phyloP scores from a whole-genome alignment of 2,797 vertebrate species.

The Atherinosoma microstoma region DNA sequence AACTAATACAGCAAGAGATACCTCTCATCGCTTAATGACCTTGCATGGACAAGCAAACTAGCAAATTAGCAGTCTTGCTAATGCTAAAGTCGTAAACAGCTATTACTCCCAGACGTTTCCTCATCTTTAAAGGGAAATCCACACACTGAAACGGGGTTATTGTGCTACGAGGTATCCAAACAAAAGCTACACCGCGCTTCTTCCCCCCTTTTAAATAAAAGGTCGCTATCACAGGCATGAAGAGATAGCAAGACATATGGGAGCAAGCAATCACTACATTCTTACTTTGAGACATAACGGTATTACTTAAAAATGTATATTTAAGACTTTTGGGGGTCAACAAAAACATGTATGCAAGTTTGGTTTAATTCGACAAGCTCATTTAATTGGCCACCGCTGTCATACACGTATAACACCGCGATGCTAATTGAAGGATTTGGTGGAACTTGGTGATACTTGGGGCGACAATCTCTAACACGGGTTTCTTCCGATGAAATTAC shows the following conservation, averaged over 20 bases:
- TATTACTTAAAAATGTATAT: background rate
- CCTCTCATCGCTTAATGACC: constrained; percentile 43
- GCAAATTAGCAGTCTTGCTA: constrained; percentile 53
- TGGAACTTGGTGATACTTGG: background rate
- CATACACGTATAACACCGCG: background rate
- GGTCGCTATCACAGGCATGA: background rate
- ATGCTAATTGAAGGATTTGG: background rate
- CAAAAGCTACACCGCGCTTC: background rate
- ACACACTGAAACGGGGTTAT: background rate
- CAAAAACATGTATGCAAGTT: no score
- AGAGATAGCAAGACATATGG: background rate
- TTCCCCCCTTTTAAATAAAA: background rate
- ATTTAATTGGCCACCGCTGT: background rate
- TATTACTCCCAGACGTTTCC: background rate
- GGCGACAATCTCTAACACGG: background rate
- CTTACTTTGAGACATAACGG: background rate
- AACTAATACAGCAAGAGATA: background rate
- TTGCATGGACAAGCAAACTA: constrained; percentile 44
- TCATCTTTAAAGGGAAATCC: background rate
- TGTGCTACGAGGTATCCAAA: background rate
- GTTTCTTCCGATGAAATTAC: background rate
- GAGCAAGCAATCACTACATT: background rate
- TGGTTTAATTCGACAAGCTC: background rate
- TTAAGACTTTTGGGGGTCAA: background rate
- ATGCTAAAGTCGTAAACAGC: constrained; percentile 37